Base-by-base conservation (phyloP, 2,888 invertebrate species). In the Nematopogon swammerdamellus region DNA sequence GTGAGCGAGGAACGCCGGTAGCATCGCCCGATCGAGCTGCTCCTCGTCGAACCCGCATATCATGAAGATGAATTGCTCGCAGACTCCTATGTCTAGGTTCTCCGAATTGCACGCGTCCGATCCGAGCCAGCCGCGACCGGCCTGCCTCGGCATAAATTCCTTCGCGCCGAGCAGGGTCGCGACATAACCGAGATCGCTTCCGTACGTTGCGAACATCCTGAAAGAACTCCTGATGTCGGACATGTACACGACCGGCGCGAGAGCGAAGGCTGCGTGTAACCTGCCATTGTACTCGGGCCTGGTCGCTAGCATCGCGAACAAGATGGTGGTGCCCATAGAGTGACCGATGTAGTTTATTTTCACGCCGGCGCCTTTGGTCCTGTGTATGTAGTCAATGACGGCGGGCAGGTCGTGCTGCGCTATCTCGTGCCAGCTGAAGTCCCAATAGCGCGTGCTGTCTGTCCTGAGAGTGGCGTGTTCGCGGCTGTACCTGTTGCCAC, bases 341-440 rank as follows among this genome's bases (percentile, higher is more conserved):
- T 96, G 95, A 0, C 96, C 97, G 18, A 95, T 80, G 65, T 94
- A 96, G 49, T 83, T 81, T 11, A 80, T 67, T 54, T 70, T 67
- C 1, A 68, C 60, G 17, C 56, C 57, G 3, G 56, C 48, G n/a
- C 68, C 69, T 59, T 75, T 77, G 0, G 62, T 48, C 10, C 63
- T 60, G 18, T 64, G 54, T 14, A 80, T 72, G 51, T 90, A 86
- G 61, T 95, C 87, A 48, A 97, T 83, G 57, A 84, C 84, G 0
- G 92, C 89, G 1, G 97, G 95, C n/a, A 96, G 62, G 70, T 98
- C 97, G 62, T 89, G 84, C 3, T 83, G 57, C 0, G 91, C 95
- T 74, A 95, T 91, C 67, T 97, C 94, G 58, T 96, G 90, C 87
- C 91, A 97, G 55, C 92, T 93, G 53, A 80, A 81, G 55, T 79